These are phyloP conservation scores for Sinosuthora webbiana DNA, from an alignment of 2,113 vertebrate genomes.

Conservation along the genomic window DNA sequence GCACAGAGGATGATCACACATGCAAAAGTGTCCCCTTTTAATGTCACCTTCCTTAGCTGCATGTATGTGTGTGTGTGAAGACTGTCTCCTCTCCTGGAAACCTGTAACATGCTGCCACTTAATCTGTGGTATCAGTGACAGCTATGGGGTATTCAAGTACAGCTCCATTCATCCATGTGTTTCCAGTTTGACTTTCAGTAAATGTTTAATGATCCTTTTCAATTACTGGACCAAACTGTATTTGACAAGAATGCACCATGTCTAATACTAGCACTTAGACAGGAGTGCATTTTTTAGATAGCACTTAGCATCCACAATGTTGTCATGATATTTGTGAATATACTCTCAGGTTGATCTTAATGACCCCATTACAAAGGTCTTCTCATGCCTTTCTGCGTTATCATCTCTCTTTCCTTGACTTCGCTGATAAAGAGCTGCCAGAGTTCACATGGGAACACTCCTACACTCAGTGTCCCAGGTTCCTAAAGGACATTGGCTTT, in stretches of 20 bases:
- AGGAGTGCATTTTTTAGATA: slow-evolving; percentile 66
- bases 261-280: slow-evolving; percentile 76
- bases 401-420: slow-evolving; percentile 1
- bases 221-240: slow-evolving; percentile 69
- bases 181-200: slow-evolving; percentile 69
- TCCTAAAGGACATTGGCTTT: background rate
- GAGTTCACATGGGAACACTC: background rate
- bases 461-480: background rate
- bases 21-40: background rate
- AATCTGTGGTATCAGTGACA: slow-evolving; percentile 2
- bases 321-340: slow-evolving; percentile 66
- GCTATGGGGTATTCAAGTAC: background rate
- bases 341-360: slow-evolving; percentile 69
- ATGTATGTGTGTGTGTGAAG: background rate
- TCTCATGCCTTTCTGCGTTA: slow-evolving; percentile 24
- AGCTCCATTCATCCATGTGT: slow-evolving; percentile 40
- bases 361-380: slow-evolving; percentile 70
- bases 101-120: background rate
- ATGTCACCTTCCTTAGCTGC: background rate
- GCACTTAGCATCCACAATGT: slow-evolving; percentile 73
- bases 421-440: background rate
- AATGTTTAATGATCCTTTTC: slow-evolving; percentile 77
- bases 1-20: background rate
- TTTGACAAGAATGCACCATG: slow-evolving; percentile 71
- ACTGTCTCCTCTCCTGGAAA: background rate